A percentile compares a stretch with the other conserved stretches of the same genome.
phyloP scores from a whole-genome alignment of 2,888 invertebrate species.

The Elegia similella region DNA sequence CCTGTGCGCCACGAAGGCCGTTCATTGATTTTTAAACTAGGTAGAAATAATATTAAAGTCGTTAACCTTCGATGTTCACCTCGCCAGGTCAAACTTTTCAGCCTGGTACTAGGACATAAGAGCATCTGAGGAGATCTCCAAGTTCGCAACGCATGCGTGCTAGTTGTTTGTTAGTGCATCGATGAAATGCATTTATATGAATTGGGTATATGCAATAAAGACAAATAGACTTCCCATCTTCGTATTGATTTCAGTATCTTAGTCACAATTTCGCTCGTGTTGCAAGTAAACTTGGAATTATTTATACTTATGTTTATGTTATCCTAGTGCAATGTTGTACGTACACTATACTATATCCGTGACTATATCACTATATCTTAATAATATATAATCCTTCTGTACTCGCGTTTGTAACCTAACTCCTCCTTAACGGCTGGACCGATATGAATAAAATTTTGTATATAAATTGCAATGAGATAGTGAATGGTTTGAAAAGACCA shows the following conservation, averaged over 20 bases:
- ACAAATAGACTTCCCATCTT: not conserved
- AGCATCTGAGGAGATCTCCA: not conserved
- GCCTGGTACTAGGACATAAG: constrained; percentile 5
- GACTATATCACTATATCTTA: too few relatives aligned
- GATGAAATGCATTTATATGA: not conserved
- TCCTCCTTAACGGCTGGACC: too few relatives aligned
- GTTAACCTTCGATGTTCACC: not conserved
- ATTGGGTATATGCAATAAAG: not conserved
- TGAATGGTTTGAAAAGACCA: too few relatives aligned
- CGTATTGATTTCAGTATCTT: not conserved
- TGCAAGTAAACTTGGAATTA: not conserved
- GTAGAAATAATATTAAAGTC: not conserved
- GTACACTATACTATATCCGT: not conserved
- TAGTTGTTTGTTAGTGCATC: not conserved
- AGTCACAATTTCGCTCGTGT: too few relatives aligned
- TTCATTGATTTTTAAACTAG: not conserved
- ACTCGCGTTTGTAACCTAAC: too few relatives aligned
- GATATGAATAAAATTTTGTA: too few relatives aligned
- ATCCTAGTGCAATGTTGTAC: not conserved
- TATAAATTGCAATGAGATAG: too few relatives aligned
- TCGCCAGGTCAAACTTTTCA: not conserved
- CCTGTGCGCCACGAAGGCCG: too few relatives aligned
- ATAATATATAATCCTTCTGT: too few relatives aligned
- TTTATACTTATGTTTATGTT: not conserved
- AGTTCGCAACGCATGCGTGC: not conserved